These are phyloP conservation scores for Coptotermes formosanus DNA, from an alignment of 1,140 invertebrate species.

Conservation along the genomic window DNA sequence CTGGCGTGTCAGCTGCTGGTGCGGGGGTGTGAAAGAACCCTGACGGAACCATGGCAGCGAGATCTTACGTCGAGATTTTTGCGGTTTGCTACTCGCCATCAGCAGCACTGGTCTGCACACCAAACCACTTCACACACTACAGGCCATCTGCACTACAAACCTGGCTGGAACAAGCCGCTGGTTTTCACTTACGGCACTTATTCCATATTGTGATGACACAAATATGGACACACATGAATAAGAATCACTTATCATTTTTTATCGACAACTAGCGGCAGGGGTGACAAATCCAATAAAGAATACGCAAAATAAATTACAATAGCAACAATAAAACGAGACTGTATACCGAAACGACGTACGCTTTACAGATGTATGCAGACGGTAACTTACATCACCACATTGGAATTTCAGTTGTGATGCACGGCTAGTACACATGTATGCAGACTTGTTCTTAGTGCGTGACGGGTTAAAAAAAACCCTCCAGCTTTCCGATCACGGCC, in stretches of 20 bases:
- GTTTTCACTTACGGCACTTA: neutral
- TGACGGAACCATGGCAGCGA: constrained; percentile 86
- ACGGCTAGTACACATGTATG: no score
- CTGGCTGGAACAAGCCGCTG: neutral
- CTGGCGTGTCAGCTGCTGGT: constrained; percentile 71
- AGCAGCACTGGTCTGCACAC: constrained; percentile 41
- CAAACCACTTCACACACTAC: neutral
- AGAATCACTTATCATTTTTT: neutral
- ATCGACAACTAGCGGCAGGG: neutral
- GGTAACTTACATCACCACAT: no score
- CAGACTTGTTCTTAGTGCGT: no score
- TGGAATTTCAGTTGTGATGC: no score
- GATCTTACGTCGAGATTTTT: constrained; percentile 78
- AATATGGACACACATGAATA: no score
- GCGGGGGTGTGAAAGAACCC: constrained; percentile 65
- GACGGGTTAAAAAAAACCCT: no score
- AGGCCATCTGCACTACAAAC: neutral
- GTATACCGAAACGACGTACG: no score
- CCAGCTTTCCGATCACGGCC: no score
- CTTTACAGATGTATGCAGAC: no score
- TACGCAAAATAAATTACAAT: no score
- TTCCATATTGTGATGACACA: no score
- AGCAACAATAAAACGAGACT: no score
- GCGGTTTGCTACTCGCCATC: constrained; percentile 52
- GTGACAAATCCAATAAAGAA: neutral